Evolutionary conservation across 23 tunicate genomes (phyloP), one percentile per base, ranked within the genome.

Genomic region (Halocynthia roretzi): DNA sequence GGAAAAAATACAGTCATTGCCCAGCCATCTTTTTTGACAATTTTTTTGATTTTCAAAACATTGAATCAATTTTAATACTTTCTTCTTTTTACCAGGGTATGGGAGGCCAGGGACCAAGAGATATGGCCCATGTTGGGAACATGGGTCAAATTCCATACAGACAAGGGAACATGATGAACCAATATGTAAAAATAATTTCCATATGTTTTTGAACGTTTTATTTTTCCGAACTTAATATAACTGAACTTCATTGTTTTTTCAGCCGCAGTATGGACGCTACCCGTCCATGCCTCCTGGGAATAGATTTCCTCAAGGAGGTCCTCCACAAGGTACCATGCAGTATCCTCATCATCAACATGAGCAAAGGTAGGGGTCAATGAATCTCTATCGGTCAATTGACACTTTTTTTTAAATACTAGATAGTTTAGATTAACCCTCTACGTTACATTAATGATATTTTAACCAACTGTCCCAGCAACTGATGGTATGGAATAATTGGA

Each of bases 261-360:
- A 74, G 64, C n/a, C 78, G 2, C 78, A 74, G 56, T 80, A 60
- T 64, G 86, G 86, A 63, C 74, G 56, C 62, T 77, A 22, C 77
- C 93, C 65, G 84, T 54, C 40, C 49, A 50, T 31, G 49, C 79
- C 52, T 6, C 75, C 75, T 53, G 77, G 73, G 11, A 63, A 52
- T 68, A 67, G 83, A 10, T 79, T 71, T 78, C 80, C 81, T 10
- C 70, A 65, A 12, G 70, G 18, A 0, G 60, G 77, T 14, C 7
- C 54, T 67, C 79, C 56, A 15, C 81, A 72, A 82, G 74, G 75
- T 15, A 19, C 19, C 11, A 79, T 78, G 83, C 61, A 85, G 21
- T 80, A 86, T 60, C 83, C 83, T 0, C 82, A 83, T 40, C 76
- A 69, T 52, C 71, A 76, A 10, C 79, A 87, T 77, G 93, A 87